Percentiles rank a stretch among this genome's conserved stretches.
phyloP scores from a whole-genome alignment of 2,888 invertebrate species.

The Caenorhabditis becei region DNA sequence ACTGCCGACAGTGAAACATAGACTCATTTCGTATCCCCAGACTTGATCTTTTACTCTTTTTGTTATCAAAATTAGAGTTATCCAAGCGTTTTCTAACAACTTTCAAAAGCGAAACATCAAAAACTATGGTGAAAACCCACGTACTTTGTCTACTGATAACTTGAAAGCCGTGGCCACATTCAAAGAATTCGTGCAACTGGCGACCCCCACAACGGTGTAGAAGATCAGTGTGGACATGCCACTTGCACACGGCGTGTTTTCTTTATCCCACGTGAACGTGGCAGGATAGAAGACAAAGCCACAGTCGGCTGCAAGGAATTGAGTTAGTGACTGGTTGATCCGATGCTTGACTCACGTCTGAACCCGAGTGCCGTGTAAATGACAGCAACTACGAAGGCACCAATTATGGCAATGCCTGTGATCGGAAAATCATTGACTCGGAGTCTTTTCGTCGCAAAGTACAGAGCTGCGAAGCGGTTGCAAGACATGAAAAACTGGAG shows the following conservation, averaged over 20 bases:
- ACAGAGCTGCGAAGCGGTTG: conserved; percentile 43
- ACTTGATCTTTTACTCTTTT: no score
- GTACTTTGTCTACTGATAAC: conserved; percentile 24
- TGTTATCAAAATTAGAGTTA: no score
- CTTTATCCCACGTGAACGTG: conserved; percentile 44
- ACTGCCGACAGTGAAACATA: no score
- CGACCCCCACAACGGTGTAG: conserved; percentile 34
- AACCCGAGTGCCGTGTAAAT: conserved; percentile 39
- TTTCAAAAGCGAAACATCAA: not conserved
- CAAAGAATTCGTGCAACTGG: conserved; percentile 45
- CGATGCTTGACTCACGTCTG: conserved; percentile 23
- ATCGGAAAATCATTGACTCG: conserved; percentile 34
- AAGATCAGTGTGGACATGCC: conserved; percentile 37
- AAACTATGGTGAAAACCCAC: not conserved
- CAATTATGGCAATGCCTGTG: conserved; percentile 40
- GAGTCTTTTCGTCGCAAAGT: conserved; percentile 42
- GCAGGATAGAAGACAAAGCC: conserved; percentile 52
- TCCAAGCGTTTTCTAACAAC: not conserved
- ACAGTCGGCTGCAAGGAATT: conserved; percentile 25
- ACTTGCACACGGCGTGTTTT: conserved; percentile 29
- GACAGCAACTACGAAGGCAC: conserved; percentile 26
- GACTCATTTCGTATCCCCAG: no score
- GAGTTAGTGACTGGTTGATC: not conserved
- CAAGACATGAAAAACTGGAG: conserved; percentile 51
- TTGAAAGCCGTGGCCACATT: conserved; percentile 48